Evolutionary conservation across 1,140 invertebrate species (phyloP).

Genomic region (Coboldia fuscipes): DNA sequence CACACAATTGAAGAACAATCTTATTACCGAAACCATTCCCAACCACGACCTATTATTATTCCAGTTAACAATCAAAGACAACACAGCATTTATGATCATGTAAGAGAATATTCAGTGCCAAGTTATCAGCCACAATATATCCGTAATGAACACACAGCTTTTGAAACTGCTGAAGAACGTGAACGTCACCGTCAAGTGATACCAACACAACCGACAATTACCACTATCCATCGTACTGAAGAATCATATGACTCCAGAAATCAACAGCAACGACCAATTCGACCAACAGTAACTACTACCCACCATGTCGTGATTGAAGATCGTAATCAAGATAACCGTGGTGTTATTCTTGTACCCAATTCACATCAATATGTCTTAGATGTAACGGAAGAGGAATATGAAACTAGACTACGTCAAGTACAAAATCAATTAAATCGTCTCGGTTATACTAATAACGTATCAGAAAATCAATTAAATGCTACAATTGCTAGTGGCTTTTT

Average conservation of each 20-base stretch:
- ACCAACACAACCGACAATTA: background rate
- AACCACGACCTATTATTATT: too few species aligned
- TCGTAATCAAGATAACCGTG: too few species aligned
- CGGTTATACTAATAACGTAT: background rate
- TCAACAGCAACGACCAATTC: background rate
- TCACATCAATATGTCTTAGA: background rate
- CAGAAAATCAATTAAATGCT: background rate
- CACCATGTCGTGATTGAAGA: background rate
- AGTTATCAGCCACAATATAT: background rate
- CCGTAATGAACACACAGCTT: background rate
- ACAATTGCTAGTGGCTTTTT: constrained; percentile 1
- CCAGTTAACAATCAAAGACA: too few species aligned
- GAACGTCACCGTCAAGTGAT: background rate
- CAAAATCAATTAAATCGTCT: background rate
- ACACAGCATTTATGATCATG: background rate
- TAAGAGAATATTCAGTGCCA: background rate
- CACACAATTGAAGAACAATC: too few species aligned
- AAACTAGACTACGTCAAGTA: background rate
- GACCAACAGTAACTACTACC: background rate
- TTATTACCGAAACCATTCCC: too few species aligned
- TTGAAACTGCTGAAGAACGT: background rate
- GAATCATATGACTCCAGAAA: background rate
- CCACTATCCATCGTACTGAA: background rate
- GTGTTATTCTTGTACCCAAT: too few species aligned
- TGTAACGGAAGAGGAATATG: background rate